phyloP scores from a whole-genome alignment of 2,888 invertebrate species.

The Cataglyphis albicans region DNA sequence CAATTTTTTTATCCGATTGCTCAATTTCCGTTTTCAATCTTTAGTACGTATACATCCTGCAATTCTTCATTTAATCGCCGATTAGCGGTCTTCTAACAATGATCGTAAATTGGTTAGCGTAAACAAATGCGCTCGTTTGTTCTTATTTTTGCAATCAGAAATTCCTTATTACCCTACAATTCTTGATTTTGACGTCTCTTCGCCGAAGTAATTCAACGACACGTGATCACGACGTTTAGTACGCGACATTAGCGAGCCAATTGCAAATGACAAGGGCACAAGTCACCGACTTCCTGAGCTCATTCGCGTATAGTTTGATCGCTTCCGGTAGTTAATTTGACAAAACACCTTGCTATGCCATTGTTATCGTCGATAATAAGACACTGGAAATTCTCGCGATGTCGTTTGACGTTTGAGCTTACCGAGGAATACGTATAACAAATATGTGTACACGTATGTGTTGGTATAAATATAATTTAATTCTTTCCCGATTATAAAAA shows the following conservation, averaged over 20 bases:
- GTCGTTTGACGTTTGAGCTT: conserved; percentile 17
- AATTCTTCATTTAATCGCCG: background rate
- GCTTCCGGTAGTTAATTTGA: conserved; percentile 59
- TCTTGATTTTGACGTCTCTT: conserved; percentile 7
- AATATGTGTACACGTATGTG: too few species aligned
- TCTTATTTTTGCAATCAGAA: background rate
- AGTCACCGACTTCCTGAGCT: conserved; percentile 36
- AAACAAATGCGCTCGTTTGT: background rate
- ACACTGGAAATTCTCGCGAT: conserved; percentile 25
- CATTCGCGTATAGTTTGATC: conserved; percentile 35
- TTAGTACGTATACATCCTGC: conserved; percentile 11
- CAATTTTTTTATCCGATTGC: conserved; percentile 39
- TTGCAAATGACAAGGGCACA: conserved; percentile 35
- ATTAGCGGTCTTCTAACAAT: background rate
- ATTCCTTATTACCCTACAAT: background rate
- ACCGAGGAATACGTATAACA: background rate
- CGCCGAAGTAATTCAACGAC: conserved; percentile 2
- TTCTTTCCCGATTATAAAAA: background rate
- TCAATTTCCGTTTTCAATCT: conserved; percentile 43
- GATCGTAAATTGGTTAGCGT: background rate
- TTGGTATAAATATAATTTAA: background rate
- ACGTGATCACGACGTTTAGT: conserved; percentile 18
- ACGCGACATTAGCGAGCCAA: conserved; percentile 8
- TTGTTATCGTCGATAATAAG: conserved; percentile 61
- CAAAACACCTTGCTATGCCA: conserved; percentile 58